These are phyloP conservation scores for Tetrapedia diversipes DNA, from an alignment of 2,888 invertebrate species.

Conservation along the genomic window DNA sequence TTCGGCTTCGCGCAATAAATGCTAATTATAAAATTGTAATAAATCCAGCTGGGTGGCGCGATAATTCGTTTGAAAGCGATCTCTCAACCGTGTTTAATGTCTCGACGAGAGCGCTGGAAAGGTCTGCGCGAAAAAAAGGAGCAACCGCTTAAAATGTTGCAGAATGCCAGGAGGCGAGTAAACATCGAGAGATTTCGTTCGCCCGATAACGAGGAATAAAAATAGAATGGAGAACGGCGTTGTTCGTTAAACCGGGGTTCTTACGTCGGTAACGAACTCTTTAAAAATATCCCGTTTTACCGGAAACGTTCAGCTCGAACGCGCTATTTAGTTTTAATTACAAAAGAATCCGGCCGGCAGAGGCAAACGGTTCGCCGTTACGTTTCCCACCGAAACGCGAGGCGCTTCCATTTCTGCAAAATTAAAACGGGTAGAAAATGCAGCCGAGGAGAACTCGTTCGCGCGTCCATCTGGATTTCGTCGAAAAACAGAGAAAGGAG, in stretches of 20 bases:
- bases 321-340: slow-evolving; percentile 19
- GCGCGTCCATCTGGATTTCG: background rate
- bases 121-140: background rate
- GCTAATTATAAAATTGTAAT: background rate
- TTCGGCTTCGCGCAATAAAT: no score
- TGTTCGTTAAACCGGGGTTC: background rate
- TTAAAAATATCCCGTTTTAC: background rate
- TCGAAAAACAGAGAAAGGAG: background rate
- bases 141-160: slow-evolving; percentile 1
- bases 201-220: background rate
- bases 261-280: background rate
- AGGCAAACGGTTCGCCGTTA: background rate
- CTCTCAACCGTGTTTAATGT: background rate
- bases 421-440: slow-evolving; percentile 1
- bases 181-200: background rate
- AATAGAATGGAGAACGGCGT: background rate
- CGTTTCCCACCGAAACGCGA: background rate
- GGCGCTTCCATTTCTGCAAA: background rate
- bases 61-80: background rate
- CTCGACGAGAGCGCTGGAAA: no score
- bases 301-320: background rate
- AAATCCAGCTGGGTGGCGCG: background rate
- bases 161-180: background rate
- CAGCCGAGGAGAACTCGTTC: slow-evolving; percentile 3
- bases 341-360: background rate